Conservation (phyloP, 2,797 vertebrate genomes). For the Sebastes matsubarae region DNA sequence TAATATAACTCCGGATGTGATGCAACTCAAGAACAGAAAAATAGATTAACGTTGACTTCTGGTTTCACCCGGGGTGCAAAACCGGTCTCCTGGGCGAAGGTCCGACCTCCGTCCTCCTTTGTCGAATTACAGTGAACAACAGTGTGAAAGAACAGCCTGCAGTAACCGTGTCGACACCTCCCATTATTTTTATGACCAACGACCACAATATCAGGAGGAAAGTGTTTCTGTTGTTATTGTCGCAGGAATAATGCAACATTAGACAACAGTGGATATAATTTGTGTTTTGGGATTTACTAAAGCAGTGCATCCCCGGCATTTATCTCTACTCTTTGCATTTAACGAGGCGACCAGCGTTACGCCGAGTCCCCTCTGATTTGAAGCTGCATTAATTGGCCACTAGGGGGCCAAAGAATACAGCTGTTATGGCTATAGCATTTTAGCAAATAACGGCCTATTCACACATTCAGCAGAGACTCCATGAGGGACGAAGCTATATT, state of each 20-base stretch:
- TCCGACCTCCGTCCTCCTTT: too few species aligned
- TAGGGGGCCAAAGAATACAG: background rate
- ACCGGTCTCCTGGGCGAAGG: too few species aligned
- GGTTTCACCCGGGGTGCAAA: too few species aligned
- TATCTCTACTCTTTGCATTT: background rate
- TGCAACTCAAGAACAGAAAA: too few species aligned
- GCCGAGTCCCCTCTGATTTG: background rate
- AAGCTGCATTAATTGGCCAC: background rate
- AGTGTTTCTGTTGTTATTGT: background rate
- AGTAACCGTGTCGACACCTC: too few species aligned
- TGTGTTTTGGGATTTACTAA: background rate
- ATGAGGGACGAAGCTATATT: background rate
- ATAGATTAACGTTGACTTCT: too few species aligned
- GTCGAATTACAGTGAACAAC: too few species aligned
- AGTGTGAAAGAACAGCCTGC: background rate
- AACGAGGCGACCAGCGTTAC: background rate
- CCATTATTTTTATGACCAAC: background rate
- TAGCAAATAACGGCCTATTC: background rate
- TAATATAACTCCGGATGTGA: too few species aligned
- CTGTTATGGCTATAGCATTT: background rate
- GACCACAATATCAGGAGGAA: background rate
- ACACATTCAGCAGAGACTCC: too few species aligned
- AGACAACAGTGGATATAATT: background rate
- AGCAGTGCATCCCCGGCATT: background rate
- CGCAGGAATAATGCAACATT: background rate